Conservation (phyloP, 2,113 vertebrate species). For the Elachura formosa region DNA sequence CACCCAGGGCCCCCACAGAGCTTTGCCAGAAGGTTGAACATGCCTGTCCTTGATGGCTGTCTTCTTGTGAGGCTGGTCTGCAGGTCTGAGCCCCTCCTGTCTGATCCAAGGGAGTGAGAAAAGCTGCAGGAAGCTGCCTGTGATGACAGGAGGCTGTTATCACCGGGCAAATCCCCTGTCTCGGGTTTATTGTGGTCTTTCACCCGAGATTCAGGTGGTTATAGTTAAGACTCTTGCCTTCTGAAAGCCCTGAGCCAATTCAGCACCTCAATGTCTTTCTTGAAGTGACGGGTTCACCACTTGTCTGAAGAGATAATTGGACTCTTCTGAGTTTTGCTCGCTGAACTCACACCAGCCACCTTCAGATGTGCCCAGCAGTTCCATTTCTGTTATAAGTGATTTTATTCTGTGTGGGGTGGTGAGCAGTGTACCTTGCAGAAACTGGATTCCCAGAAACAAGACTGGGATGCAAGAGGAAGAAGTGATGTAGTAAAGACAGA, state of each 20-base stretch:
- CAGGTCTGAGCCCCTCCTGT: neutral
- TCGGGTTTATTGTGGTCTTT: no score
- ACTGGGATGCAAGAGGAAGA: neutral
- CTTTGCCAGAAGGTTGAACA: neutral
- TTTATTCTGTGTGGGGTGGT: neutral
- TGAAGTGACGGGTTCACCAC: neutral
- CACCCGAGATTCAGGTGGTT: no score
- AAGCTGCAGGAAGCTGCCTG: neutral
- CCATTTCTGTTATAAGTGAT: neutral
- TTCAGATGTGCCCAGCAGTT: neutral
- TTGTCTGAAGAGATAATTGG: neutral
- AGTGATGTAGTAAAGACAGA: neutral
- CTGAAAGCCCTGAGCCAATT: no score
- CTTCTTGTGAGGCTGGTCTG: neutral
- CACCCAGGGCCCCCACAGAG: neutral
- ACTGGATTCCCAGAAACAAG: neutral
- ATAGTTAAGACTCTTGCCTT: no score
- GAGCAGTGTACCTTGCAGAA: neutral
- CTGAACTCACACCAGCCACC: neutral
- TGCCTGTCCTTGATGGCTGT: neutral
- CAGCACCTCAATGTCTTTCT: neutral
- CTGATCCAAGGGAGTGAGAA: neutral
- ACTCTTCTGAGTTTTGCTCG: neutral
- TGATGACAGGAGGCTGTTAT: neutral
- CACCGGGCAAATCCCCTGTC: neutral